Evolutionary conservation across 2,797 vertebrate genomes (phyloP).

Genomic region (Anisognathus igniventris): DNA sequence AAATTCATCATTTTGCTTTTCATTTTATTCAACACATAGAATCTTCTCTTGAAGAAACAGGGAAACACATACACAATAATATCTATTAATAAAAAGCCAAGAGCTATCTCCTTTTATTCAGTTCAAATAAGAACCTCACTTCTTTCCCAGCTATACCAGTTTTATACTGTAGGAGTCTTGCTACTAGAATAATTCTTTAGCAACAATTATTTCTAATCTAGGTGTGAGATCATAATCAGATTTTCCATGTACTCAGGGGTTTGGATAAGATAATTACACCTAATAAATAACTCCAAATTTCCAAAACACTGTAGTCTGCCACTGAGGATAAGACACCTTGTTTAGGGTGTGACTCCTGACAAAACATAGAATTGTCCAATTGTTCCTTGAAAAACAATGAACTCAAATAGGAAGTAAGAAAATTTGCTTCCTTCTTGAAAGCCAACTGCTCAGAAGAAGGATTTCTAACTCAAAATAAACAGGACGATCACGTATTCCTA

Average conservation of each 20-base stretch:
- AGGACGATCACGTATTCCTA: neutral
- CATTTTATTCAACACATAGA: neutral
- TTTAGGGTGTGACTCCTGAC: neutral
- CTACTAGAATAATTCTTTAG: neutral
- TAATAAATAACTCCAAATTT: neutral
- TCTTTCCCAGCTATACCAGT: neutral
- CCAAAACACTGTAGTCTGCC: neutral
- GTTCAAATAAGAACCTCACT: neutral
- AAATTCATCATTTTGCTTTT: neutral
- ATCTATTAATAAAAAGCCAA: neutral
- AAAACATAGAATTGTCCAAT: neutral
- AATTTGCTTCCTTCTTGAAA: neutral
- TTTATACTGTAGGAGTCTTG: neutral
- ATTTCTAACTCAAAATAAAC: neutral
- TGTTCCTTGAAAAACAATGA: neutral
- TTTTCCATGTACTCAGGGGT: neutral
- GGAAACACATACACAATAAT: neutral
- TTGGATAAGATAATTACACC: neutral
- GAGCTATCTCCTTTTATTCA: neutral
- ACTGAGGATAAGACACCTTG: neutral
- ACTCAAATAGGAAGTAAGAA: neutral
- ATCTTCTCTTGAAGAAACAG: neutral
- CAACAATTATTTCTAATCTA: neutral
- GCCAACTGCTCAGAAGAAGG: neutral
- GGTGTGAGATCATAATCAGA: neutral